Percentiles rank a stretch among this genome's conserved stretches.
phyloP scores from a whole-genome alignment of 2,113 vertebrate species.

The Colossoma macropomum region DNA sequence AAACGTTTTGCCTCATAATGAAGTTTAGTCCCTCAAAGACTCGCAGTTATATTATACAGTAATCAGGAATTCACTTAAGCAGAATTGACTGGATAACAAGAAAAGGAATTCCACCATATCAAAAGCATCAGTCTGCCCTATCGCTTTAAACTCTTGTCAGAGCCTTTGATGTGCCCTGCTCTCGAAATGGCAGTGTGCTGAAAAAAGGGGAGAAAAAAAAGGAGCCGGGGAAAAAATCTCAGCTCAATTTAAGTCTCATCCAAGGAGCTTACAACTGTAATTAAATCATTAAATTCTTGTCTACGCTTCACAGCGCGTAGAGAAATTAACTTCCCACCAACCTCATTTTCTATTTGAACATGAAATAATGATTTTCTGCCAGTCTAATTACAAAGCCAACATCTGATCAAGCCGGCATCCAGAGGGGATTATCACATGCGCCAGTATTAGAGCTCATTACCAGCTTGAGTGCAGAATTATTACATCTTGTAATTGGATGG shows the following conservation, averaged over 20 bases:
- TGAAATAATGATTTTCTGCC: constrained; percentile 99
- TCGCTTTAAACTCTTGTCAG: constrained; percentile 90
- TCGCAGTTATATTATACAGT: constrained; percentile 71
- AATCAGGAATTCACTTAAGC: constrained; percentile 84
- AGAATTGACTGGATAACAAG: constrained; percentile 78
- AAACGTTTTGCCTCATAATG: constrained; percentile 70
- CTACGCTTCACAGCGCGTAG: constrained; percentile 99
- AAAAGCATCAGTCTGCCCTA: constrained; percentile 84
- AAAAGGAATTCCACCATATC: constrained; percentile 77
- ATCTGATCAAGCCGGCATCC: constrained; percentile 99
- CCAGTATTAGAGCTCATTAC: constrained; percentile 99
- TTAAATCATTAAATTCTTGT: constrained; percentile 99
- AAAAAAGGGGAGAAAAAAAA: constrained; percentile 1
- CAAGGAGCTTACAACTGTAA: constrained; percentile 99
- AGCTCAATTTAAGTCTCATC: constrained; percentile 99
- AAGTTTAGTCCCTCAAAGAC: constrained; percentile 68
- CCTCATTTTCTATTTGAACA: constrained; percentile 99
- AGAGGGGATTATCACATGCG: constrained; percentile 99
- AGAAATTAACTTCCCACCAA: constrained; percentile 99
- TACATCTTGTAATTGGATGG: constrained; percentile 98
- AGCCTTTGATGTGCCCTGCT: constrained; percentile 92
- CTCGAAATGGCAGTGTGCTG: constrained; percentile 86
- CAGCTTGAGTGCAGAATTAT: constrained; percentile 95
- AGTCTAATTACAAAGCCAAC: constrained; percentile 99
- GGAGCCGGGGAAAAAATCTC: constrained; percentile 84